phyloP scores from a whole-genome alignment of 2,888 invertebrate species.

The Ophioninae sp. region DNA sequence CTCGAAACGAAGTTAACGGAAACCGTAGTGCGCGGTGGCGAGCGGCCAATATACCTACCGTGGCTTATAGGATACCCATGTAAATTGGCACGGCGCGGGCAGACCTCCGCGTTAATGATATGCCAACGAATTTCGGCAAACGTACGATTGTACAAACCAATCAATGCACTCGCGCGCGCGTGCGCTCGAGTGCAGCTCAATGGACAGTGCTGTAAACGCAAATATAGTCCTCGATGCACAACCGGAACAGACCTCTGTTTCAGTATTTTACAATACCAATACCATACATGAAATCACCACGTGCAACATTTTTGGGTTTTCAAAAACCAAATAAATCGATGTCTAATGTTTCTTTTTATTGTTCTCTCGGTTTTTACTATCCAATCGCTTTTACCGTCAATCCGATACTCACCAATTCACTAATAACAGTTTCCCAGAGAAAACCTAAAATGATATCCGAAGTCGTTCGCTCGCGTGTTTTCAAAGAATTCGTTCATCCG shows the following conservation, averaged over 20 bases:
- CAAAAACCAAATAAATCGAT: too few relatives aligned
- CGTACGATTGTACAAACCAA: constrained; percentile 43
- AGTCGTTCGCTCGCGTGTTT: too few relatives aligned
- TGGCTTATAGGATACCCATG: constrained; percentile 11
- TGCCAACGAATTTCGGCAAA: constrained; percentile 57
- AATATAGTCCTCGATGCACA: not conserved
- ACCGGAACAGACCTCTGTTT: not conserved
- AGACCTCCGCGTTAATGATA: constrained; percentile 55
- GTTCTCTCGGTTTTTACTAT: too few relatives aligned
- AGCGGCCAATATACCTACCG: constrained; percentile 4
- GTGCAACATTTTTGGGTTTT: not conserved
- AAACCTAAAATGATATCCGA: too few relatives aligned
- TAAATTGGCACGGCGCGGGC: constrained; percentile 25
- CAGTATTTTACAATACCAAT: not conserved
- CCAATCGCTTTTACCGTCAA: too few relatives aligned
- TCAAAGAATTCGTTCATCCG: too few relatives aligned
- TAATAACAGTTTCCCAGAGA: too few relatives aligned
- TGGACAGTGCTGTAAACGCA: not conserved
- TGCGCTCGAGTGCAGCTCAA: not conserved
- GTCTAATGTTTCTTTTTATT: too few relatives aligned
- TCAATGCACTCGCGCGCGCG: constrained; percentile 32
- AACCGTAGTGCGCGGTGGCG: constrained; percentile 19
- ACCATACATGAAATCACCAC: not conserved
- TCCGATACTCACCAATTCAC: too few relatives aligned
- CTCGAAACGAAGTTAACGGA: constrained; percentile 61